Evolutionary conservation across 2,113 vertebrate species (phyloP).

Genomic region (Daubentonia madagascariensis): DNA sequence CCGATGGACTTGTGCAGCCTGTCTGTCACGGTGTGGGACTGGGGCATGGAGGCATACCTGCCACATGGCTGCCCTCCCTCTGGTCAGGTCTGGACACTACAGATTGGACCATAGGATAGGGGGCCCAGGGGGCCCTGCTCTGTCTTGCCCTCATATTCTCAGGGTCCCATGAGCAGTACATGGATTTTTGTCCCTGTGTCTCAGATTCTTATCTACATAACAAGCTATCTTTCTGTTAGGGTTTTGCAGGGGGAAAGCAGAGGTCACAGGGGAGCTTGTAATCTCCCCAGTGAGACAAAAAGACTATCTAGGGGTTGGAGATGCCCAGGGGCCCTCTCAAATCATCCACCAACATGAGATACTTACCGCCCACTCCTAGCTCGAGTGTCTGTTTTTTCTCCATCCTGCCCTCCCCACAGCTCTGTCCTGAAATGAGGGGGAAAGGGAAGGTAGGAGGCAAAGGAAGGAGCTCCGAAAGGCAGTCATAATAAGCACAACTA

Average conservation of each 20-base stretch:
- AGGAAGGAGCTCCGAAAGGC: background rate
- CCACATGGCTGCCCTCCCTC: background rate
- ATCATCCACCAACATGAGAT: background rate
- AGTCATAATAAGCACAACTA: background rate
- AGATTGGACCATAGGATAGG: background rate
- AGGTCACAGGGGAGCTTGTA: background rate
- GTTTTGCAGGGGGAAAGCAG: background rate
- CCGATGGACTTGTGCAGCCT: background rate
- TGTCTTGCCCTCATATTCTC: background rate
- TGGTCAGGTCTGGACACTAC: background rate
- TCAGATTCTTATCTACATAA: background rate
- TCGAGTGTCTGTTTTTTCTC: background rate
- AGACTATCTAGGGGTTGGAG: background rate
- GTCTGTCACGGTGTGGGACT: accelerated
- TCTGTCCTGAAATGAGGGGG: background rate
- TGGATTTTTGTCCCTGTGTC: background rate
- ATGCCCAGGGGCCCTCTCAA: background rate
- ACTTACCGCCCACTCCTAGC: background rate
- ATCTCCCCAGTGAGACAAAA: background rate
- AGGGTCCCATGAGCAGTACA: background rate
- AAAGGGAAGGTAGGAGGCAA: background rate
- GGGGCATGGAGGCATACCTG: accelerated
- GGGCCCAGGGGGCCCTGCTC: background rate
- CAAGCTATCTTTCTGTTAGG: background rate
- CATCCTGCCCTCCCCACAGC: accelerated